Percentiles rank a stretch among this genome's conserved stretches.
phyloP scores from a whole-genome alignment of 2,113 vertebrate genomes.

The Daubentonia madagascariensis region DNA sequence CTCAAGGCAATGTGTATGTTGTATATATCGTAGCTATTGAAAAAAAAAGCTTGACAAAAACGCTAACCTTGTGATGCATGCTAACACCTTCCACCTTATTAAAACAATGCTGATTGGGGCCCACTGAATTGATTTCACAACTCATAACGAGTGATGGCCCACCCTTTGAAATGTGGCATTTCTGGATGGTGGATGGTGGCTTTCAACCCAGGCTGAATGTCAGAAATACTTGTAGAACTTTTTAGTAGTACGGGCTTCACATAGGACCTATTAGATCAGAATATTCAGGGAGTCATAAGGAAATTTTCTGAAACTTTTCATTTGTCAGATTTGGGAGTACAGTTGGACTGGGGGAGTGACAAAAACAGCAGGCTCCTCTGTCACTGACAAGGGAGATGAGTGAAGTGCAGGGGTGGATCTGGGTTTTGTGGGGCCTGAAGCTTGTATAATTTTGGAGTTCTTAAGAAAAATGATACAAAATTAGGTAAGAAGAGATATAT shows the following conservation, averaged over 20 bases:
- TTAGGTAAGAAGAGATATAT: background rate
- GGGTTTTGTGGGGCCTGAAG: background rate
- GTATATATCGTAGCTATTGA: background rate
- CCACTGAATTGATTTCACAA: background rate
- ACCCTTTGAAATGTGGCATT: background rate
- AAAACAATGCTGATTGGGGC: background rate
- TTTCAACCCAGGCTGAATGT: background rate
- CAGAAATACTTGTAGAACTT: background rate
- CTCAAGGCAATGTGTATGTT: background rate
- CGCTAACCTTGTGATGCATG: background rate
- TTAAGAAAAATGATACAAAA: slow-evolving; percentile 4
- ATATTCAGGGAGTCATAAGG: background rate
- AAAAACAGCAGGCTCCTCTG: background rate
- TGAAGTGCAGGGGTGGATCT: background rate
- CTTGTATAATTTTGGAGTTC: background rate
- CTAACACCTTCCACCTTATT: background rate
- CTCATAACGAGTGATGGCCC: background rate
- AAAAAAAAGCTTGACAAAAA: background rate
- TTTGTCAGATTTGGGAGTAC: background rate
- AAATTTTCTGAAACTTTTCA: background rate
- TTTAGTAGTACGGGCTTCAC: background rate
- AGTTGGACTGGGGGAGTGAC: background rate
- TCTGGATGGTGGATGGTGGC: background rate
- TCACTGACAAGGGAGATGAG: background rate
- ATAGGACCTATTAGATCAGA: background rate